These are phyloP conservation scores for Drosophila mayri DNA, from an alignment of 1,140 invertebrate species.

Conservation along the genomic window DNA sequence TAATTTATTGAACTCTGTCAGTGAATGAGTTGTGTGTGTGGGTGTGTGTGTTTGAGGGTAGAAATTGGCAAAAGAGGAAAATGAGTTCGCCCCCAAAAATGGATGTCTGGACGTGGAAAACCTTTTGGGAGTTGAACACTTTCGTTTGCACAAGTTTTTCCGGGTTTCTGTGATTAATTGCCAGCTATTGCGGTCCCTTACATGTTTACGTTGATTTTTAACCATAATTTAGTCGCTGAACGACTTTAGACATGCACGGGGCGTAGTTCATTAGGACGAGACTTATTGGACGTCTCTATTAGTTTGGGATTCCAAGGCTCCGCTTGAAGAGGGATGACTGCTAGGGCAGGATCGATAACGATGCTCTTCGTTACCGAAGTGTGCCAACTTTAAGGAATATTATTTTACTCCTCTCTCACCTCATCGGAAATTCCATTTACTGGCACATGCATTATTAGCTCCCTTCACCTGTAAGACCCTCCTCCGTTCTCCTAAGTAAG, in stretches of 20 bases:
- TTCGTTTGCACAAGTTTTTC: slow-evolving; percentile 74
- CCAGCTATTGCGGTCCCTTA: slow-evolving; percentile 51
- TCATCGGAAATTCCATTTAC: slow-evolving; percentile 70
- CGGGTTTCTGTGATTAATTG: slow-evolving; percentile 75
- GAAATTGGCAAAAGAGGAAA: slow-evolving; percentile 20
- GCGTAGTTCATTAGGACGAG: slow-evolving; percentile 67
- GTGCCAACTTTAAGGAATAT: slow-evolving; percentile 33
- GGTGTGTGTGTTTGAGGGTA: slow-evolving; percentile 14
- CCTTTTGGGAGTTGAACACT: slow-evolving; percentile 77
- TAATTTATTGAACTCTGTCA: slow-evolving; percentile 77
- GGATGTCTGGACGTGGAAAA: slow-evolving; percentile 35
- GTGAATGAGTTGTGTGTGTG: slow-evolving; percentile 42
- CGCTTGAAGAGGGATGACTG: not conserved
- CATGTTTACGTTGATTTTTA: slow-evolving; percentile 69
- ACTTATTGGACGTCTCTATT: slow-evolving; percentile 39
- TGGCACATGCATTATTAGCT: slow-evolving; percentile 54
- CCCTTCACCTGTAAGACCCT: slow-evolving; percentile 10
- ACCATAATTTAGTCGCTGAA: slow-evolving; percentile 62
- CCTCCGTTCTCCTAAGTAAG: slow-evolving; percentile 12
- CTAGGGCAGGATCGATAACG: not conserved
- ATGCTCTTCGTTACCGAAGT: not conserved
- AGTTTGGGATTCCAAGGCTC: slow-evolving; percentile 13
- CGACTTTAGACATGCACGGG: slow-evolving; percentile 61
- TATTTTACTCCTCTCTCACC: slow-evolving; percentile 23
- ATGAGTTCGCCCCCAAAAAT: slow-evolving; percentile 22